phyloP scores from a whole-genome alignment of 2,113 vertebrate genomes.

The Todiramphus chloris region DNA sequence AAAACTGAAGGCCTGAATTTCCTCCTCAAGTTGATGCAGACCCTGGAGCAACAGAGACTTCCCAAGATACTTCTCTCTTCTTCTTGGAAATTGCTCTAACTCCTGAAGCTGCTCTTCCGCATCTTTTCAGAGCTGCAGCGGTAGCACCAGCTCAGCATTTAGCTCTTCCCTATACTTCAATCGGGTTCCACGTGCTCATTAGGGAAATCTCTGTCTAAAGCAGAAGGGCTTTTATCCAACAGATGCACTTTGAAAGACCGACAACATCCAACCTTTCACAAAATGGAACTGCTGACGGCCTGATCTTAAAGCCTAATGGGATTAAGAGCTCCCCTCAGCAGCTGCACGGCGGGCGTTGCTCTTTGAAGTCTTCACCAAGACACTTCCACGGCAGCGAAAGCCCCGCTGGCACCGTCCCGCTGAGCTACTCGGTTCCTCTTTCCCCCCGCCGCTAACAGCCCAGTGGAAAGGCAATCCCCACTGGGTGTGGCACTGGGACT shows the following conservation, averaged over 20 bases:
- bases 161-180: background rate
- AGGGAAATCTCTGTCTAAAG: background rate
- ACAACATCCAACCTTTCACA: background rate
- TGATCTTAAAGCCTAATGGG: background rate
- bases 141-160: background rate
- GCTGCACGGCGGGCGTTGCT: fast-evolving
- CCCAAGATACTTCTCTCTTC: background rate
- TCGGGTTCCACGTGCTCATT: background rate
- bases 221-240: background rate
- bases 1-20: background rate
- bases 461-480: background rate
- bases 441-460: background rate
- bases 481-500: background rate
- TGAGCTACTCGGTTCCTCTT: background rate
- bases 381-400: background rate
- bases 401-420: background rate
- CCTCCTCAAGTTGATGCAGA: background rate
- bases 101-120: background rate
- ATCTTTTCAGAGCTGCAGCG: background rate
- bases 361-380: background rate
- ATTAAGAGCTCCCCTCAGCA: background rate
- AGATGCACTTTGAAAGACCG: background rate
- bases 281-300: background rate
- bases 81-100: background rate
- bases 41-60: background rate